These are phyloP conservation scores for Pocillopora damicornis DNA, from an alignment of 64 coral and sea anemone genomes.

Conservation along the genomic window DNA sequence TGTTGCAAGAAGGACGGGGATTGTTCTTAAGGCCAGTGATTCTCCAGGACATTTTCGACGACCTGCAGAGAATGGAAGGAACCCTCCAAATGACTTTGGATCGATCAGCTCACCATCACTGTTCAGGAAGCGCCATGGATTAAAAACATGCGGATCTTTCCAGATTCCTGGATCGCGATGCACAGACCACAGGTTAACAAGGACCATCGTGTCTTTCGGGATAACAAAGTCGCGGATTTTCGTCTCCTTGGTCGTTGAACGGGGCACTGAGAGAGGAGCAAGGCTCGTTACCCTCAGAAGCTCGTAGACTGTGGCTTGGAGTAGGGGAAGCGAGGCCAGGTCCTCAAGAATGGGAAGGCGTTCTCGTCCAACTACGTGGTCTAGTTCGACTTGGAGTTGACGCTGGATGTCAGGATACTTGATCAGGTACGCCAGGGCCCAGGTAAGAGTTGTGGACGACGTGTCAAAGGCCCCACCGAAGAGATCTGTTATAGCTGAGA, in stretches of 20 bases:
- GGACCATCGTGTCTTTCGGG: constrained; percentile 81
- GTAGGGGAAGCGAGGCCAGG: constrained; percentile 51
- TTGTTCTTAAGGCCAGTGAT: constrained; percentile 29
- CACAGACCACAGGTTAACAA: constrained; percentile 79
- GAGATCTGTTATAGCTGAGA: constrained; percentile 52
- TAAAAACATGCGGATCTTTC: constrained; percentile 72
- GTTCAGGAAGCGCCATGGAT: constrained; percentile 74
- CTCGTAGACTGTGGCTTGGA: constrained; percentile 66
- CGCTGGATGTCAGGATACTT: constrained; percentile 59
- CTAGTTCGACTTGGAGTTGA: constrained; percentile 60
- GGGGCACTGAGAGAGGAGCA: constrained; percentile 48
- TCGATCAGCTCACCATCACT: constrained; percentile 45
- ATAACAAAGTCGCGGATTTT: constrained; percentile 59
- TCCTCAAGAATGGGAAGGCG: constrained; percentile 49
- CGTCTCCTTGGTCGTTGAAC: constrained; percentile 60
- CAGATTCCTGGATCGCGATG: constrained; percentile 49
- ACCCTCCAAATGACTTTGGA: constrained; percentile 23
- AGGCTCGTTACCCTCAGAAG: constrained; percentile 54
- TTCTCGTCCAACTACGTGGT: constrained; percentile 53
- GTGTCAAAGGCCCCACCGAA: constrained; percentile 87
- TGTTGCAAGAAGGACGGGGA: constrained; percentile 62
- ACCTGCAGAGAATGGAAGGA: constrained; percentile 62
- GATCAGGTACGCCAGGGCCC: constrained; percentile 56
- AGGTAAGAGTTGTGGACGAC: constrained; percentile 51
- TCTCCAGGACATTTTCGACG: constrained; percentile 66